Evolutionary conservation across 2,888 invertebrate species (phyloP).

Genomic region (Platycheirus rosarum): DNA sequence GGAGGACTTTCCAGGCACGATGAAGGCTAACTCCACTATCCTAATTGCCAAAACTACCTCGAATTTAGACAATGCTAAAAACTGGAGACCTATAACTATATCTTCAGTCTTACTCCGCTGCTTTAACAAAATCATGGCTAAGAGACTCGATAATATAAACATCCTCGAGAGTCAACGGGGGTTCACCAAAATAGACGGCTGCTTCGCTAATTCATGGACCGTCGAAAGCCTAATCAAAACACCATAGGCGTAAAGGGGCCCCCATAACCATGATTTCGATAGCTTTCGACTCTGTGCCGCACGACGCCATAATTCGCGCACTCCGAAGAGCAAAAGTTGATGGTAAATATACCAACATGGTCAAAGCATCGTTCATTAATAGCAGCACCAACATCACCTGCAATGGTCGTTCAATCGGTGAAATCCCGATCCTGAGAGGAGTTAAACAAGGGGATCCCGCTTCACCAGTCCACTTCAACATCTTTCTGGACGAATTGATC

Average conservation of each 20-base stretch:
- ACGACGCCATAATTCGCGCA: background rate
- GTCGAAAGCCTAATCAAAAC: background rate
- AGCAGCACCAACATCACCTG: background rate
- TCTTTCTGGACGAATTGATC: constrained; percentile 10
- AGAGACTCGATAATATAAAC: too few species aligned
- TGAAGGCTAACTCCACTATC: too few species aligned
- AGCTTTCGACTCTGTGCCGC: background rate
- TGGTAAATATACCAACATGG: background rate
- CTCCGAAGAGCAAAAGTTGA: background rate
- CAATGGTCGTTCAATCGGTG: background rate
- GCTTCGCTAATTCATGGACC: background rate
- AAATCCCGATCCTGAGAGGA: background rate
- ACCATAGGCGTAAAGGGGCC: background rate
- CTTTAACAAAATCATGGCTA: too few species aligned
- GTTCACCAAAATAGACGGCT: too few species aligned
- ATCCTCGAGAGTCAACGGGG: too few species aligned
- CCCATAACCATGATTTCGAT: background rate
- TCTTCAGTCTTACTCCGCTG: too few species aligned
- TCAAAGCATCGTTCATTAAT: too few species aligned
- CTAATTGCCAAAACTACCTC: too few species aligned
- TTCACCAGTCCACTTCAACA: background rate
- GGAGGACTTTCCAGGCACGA: too few species aligned
- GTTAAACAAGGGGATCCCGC: background rate
- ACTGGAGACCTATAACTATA: too few species aligned
- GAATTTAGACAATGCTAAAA: too few species aligned